Evolutionary conservation across 1,140 invertebrate genomes (phyloP), one percentile per base, ranked within the genome.

Genomic region (Plodia interpunctella): DNA sequence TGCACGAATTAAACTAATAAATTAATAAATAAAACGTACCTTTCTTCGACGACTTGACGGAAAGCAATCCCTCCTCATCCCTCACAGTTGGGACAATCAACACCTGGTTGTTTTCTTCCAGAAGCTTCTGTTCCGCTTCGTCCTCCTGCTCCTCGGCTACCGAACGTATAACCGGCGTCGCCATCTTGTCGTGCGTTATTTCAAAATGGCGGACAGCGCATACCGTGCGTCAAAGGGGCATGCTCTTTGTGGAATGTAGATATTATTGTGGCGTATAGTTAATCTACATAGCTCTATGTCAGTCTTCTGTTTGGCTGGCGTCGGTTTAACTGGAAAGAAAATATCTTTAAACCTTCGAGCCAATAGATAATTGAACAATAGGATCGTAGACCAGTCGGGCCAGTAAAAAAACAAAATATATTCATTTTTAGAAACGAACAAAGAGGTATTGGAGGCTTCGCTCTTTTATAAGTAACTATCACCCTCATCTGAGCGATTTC

Each of bases 11-110:
- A n/a, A n/a, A n/a, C n/a, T n/a, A n/a, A n/a, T n/a, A n/a, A n/a
- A 49, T 13, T 38, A 50, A 28, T 19, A 28, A 44, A 32, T 15
- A 50, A 59, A 25, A 63, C 71, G 68, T 4, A 87, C 83, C 81
- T 78, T 84, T 87, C 55, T 87, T 87, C 0, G 83, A 87, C 32
- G 80, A 80, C 52, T 84, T 87, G 1, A 66, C 72, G 1, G 81
- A 68, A 1, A 78, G 25, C 30, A 74, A 15, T 0, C 69, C 73
- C 8, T 74, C 73, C 5, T 83, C 79, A 15, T 69, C 68, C 0
- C 54, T 44, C 15, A 10, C 54, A 1, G 66, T 17, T 4, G 73
- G 72, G 15, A 80, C 69, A 0, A 79, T 57, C 6, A 70, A 11
- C 30, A 76, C 72, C 25, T 68, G 59, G 10, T 70, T 25, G 21